A percentile compares a stretch with the other conserved stretches of the same genome.
Conservation (phyloP, 2,113 vertebrate genomes). For the Salvelinus alpinus region DNA sequence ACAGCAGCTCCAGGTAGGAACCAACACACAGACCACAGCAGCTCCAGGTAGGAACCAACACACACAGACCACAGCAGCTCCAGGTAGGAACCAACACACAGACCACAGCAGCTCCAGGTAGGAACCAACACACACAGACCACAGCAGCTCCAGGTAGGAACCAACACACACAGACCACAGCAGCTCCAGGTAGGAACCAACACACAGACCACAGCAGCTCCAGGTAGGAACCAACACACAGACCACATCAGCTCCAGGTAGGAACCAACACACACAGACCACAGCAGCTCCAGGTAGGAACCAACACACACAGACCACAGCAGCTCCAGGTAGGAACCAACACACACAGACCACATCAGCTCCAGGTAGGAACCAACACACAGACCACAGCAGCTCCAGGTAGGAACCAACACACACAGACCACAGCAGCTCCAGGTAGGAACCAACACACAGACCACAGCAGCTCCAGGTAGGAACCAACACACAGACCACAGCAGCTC, state of each 20-base stretch:
- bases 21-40: slow-evolving; percentile 80
- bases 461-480: slow-evolving; percentile 84
- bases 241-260: slow-evolving; percentile 96
- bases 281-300: slow-evolving; percentile 90
- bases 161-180: slow-evolving; percentile 80
- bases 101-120: slow-evolving; percentile 96
- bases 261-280: slow-evolving; percentile 68
- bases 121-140: slow-evolving; percentile 60
- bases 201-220: slow-evolving; percentile 86
- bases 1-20: slow-evolving; percentile 90
- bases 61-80: slow-evolving; percentile 86
- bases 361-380: slow-evolving; percentile 80
- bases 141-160: slow-evolving; percentile 90
- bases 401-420: slow-evolving; percentile 51
- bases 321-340: slow-evolving; percentile 84
- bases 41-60: slow-evolving; percentile 82
- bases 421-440: too few species aligned
- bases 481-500: slow-evolving; percentile 86
- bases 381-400: slow-evolving; percentile 95
- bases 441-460: slow-evolving; percentile 72
- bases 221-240: slow-evolving; percentile 73
- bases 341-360: slow-evolving; percentile 83
- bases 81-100: slow-evolving; percentile 73
- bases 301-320: slow-evolving; percentile 80
- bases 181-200: slow-evolving; percentile 83